These are phyloP conservation scores for Sarotherodon lohbergeri DNA, from an alignment of 2,113 vertebrate genomes.

Conservation along the genomic window DNA sequence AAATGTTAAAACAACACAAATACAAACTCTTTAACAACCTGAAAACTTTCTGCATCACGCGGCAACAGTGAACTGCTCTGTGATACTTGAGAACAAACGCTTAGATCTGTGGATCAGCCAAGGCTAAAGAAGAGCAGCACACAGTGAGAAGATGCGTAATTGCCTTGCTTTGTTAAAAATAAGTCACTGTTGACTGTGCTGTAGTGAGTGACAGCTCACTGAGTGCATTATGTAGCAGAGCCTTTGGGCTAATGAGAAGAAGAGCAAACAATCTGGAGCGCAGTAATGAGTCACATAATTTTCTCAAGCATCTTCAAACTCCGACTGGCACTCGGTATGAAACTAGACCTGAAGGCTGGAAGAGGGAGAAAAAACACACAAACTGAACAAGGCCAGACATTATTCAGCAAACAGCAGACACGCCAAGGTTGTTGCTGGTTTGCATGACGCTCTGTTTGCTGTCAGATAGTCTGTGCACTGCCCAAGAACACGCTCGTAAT, in stretches of 20 bases:
- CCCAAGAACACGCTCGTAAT: not conserved
- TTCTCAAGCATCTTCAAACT: not conserved
- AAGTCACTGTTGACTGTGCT: not conserved
- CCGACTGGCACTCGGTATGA: not conserved
- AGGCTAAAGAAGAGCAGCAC: not conserved
- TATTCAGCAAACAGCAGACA: not conserved
- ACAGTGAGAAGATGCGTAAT: not conserved
- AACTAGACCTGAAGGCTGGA: not conserved
- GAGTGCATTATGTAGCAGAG: not conserved
- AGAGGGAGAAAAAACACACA: not conserved
- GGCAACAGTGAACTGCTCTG: not conserved
- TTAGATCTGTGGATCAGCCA: not conserved
- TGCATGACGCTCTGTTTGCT: not conserved
- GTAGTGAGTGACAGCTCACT: not conserved
- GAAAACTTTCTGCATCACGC: not conserved
- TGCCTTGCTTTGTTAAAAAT: not conserved
- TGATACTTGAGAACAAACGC: not conserved
- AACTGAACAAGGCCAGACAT: not conserved
- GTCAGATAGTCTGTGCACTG: not conserved
- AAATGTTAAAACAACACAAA: not conserved
- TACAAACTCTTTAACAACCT: not conserved
- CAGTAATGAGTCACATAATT: constrained; percentile 2
- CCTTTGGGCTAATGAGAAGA: not conserved
- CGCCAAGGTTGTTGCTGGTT: not conserved
- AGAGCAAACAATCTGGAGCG: not conserved